Base-by-base conservation (phyloP, 2,797 vertebrate species). In the Microctenopoma lineatum region DNA sequence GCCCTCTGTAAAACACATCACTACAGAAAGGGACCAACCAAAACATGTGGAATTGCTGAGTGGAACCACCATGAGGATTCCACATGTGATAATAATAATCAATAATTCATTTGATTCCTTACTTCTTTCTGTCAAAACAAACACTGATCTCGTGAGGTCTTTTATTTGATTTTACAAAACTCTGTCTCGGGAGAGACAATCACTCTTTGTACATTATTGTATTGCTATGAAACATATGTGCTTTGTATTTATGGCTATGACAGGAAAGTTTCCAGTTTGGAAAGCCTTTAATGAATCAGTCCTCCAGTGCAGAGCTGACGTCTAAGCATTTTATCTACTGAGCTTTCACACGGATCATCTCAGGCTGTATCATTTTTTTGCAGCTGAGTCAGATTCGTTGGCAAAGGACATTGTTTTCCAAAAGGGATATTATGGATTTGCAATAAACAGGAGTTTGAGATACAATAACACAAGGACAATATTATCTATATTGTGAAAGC, bases 11-110 rank as follows among this genome's bases (percentile, higher is more conserved):
- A 76, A 85, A 83, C 65, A 70, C 73, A 62, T 36, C 34, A 74
- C 61, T 44, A 75, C 36, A 58, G 29, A 72, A n/a, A 61, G 26
- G 39, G 36, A 73, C 75, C 54, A 52, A 67, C 39, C 51, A 61
- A 69, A 69, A 80, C 77, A 89, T 66, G 61, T 74, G 76, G 55
- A 75, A 74, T 27, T 55, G 48, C 73, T 88, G 65, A 71, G 77
- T 46, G 29, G 42, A 55, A 45, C 46, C 6, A 60, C 42, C 25
- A 59, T 50, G 25, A 66, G 66, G 26, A 7, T 57, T 72, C 62
- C 71, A 72, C 73, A 78, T 77, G 21, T 72, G 64, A 83, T 57
- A 66, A 83, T 52, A 66, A 61, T 65, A 66, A 74, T 85, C 63
- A 71, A 21, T 53, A n/a, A 9, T 36, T 16, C 26, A 32, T 59